phyloP scores from a whole-genome alignment of 1,140 invertebrate species.

The Diabrotica virgifera region DNA sequence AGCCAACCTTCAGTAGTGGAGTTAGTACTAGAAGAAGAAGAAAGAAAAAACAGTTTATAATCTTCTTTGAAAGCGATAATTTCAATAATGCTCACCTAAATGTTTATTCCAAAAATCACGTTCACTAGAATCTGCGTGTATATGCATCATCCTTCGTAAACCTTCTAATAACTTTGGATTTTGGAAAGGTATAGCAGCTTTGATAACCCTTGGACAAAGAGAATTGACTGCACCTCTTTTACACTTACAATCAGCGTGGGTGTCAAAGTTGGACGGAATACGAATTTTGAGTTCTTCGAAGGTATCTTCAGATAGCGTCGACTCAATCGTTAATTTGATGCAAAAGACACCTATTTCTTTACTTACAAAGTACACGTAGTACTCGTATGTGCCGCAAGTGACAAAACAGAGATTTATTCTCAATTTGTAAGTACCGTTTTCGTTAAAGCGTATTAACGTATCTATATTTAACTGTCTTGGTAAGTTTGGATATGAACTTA shows the following conservation, averaged over 20 bases:
- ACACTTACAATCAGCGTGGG: not conserved
- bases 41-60: too few relatives aligned
- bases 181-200: constrained; percentile 32
- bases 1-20: too few relatives aligned
- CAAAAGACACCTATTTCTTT: constrained; percentile 39
- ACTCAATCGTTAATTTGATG: constrained; percentile 21
- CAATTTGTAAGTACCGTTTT: constrained; percentile 21
- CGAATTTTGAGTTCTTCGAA: constrained; percentile 16
- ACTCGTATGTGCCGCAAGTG: constrained; percentile 4
- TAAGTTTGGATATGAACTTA: not conserved
- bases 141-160: constrained; percentile 28
- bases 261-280: constrained; percentile 26
- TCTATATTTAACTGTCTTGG: constrained; percentile 11
- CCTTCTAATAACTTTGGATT: constrained; percentile 33
- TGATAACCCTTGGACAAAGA: constrained; percentile 29
- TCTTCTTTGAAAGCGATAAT: too few relatives aligned
- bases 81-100: constrained; percentile 22
- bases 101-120: constrained; percentile 28
- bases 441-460: constrained; percentile 8
- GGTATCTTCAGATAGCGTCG: not conserved
- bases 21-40: too few relatives aligned
- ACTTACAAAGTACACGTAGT: constrained; percentile 32
- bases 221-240: constrained; percentile 4
- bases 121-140: constrained; percentile 15
- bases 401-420: constrained; percentile 21